phyloP scores from a whole-genome alignment of 2,113 vertebrate genomes.

The Herpetotheres cachinnans region DNA sequence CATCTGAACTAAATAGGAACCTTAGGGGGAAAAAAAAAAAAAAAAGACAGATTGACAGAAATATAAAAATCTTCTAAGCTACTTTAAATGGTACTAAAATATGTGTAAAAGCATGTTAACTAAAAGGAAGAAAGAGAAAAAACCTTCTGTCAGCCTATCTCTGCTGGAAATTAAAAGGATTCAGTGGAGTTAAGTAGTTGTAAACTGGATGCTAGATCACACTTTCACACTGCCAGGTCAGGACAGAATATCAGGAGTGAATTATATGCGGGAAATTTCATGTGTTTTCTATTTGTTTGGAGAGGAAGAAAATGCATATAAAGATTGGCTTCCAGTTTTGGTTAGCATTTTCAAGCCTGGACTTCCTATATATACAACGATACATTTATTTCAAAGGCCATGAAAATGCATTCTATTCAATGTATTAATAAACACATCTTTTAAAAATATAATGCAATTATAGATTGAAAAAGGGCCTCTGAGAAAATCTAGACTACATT shows the following conservation, averaged over 20 bases:
- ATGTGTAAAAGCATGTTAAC: not conserved
- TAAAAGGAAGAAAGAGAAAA: not conserved
- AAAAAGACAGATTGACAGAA: not conserved
- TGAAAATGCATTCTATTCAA: not conserved
- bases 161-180: not conserved
- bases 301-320: not conserved
- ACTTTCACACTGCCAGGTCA: not conserved
- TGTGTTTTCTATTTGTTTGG: not conserved
- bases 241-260: not conserved
- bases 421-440: not conserved
- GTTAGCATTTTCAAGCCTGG: not conserved
- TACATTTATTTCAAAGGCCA: not conserved
- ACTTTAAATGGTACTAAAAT: not conserved
- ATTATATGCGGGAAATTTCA: not conserved
- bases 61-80: not conserved
- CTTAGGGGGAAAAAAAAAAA: fast-evolving
- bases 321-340: not conserved
- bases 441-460: not conserved
- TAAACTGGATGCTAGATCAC: not conserved
- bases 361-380: not conserved
- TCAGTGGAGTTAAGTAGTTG: not conserved
- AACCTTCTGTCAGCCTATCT: not conserved
- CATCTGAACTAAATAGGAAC: not conserved
- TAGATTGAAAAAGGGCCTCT: not conserved
- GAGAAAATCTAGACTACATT: not conserved